phyloP scores from a whole-genome alignment of 2,888 invertebrate species.

The Nomada goodeniana region DNA sequence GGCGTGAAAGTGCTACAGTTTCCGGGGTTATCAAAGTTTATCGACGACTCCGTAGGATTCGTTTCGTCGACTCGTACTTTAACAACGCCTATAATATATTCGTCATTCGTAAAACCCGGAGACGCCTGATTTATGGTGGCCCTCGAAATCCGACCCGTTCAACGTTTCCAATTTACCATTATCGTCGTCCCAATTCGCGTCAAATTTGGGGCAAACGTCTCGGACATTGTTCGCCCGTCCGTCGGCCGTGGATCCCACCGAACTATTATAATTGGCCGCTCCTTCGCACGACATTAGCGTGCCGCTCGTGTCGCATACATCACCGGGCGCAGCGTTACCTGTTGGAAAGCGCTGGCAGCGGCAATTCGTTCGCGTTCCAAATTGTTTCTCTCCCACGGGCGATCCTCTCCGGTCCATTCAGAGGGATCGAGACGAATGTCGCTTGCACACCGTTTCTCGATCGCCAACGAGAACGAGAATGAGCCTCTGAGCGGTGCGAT shows the following conservation, averaged over 20 bases:
- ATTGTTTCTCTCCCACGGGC: slow-evolving; percentile 51
- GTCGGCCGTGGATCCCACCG: neutral
- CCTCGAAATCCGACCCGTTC: too few species aligned
- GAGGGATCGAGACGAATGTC: slow-evolving; percentile 54
- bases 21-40: neutral
- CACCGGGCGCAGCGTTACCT: slow-evolving; percentile 18
- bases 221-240: neutral
- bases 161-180: too few species aligned
- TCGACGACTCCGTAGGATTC: too few species aligned
- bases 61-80: too few species aligned
- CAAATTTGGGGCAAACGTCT: neutral
- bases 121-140: too few species aligned
- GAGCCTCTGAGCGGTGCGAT: slow-evolving; percentile 63
- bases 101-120: too few species aligned
- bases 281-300: slow-evolving; percentile 1
- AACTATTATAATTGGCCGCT: slow-evolving; percentile 12
- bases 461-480: slow-evolving; percentile 40
- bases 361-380: slow-evolving; percentile 21
- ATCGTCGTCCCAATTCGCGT: neutral
- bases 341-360: slow-evolving; percentile 3
- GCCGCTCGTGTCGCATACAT: slow-evolving; percentile 14
- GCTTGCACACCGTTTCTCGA: slow-evolving; percentile 24
- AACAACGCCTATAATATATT: too few species aligned
- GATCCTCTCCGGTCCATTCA: slow-evolving; percentile 19
- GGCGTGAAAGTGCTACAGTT: neutral